Conservation (phyloP, 2,888 invertebrate genomes). For the Volucella zonaria region DNA sequence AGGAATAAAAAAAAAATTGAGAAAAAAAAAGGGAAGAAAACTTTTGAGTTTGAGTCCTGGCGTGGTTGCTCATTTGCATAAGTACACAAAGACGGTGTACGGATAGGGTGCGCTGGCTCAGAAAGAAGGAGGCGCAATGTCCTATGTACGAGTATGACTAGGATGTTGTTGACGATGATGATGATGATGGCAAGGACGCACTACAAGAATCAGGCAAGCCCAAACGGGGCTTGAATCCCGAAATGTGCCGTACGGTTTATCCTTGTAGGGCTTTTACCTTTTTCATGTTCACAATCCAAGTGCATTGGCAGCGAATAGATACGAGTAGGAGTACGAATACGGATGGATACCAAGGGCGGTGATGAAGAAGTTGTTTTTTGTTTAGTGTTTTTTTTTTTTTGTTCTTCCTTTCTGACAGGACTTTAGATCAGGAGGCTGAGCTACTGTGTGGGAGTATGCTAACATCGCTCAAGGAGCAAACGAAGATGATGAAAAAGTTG, state of each 20-base stretch:
- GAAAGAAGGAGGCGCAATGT: constrained; percentile 31
- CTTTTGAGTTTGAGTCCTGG: constrained; percentile 52
- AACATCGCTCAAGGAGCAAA: constrained; percentile 58
- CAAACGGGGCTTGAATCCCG: neutral
- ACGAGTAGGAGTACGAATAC: neutral
- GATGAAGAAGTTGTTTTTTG: constrained; percentile 43
- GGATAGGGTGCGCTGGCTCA: constrained; percentile 8
- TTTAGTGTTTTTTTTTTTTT: constrained; percentile 13
- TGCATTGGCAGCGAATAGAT: constrained; percentile 41
- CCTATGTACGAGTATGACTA: neutral
- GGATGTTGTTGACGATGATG: neutral
- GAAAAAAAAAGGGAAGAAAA: constrained; percentile 1
- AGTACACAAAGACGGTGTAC: constrained; percentile 66
- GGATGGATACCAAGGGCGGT: constrained; percentile 23
- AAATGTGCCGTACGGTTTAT: constrained; percentile 42
- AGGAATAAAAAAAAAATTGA: constrained; percentile 12
- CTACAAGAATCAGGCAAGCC: constrained; percentile 40
- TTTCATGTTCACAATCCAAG: constrained; percentile 67
- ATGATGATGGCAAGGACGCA: constrained; percentile 27
- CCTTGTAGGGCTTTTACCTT: constrained; percentile 59
- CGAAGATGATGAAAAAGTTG: constrained; percentile 70
- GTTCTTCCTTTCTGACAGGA: constrained; percentile 34
- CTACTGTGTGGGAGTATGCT: constrained; percentile 33
- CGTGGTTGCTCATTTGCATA: constrained; percentile 70
- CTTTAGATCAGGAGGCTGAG: constrained; percentile 38